Base-by-base conservation (phyloP, 37 sponge, comb jelly and placozoan genomes). In the Crambe crambe region DNA sequence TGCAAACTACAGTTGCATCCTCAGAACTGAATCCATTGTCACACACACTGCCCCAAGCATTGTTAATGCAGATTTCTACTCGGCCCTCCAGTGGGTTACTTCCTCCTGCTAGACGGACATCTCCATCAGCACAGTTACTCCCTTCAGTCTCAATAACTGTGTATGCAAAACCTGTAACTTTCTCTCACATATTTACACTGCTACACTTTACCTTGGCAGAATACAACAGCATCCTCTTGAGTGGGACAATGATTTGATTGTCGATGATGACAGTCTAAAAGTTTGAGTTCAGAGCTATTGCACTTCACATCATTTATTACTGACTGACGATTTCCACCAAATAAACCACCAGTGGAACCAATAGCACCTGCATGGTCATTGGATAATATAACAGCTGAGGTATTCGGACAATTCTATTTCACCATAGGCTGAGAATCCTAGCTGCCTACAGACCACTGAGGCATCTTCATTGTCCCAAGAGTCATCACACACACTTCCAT, bases 401-500 rank as follows among this genome's bases (percentile, higher is more conserved):
- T 12, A 15, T 12, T n/a, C 35, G 9, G 22, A 37, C 38, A n/a
- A 8, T 9, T 38, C 1, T 8, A 1, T 18, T 51, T 41, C 22
- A 79, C 79, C 79, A 67, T 79, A 67, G 25, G 79, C 54, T 10
- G 79, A 79, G 34, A 79, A 79, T 34, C 79, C 79, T 0, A 79
- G 51, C 12, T 47, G 51, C 12, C 51, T 47, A 47, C 51, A 47
- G 12, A 47, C 51, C 12, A 47, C 51, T 47, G 51, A 47, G 51
- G 51, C 51, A 47, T 47, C 51, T 47, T 6, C 51, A 47, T 47
- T 47, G 51, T 47, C 51, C 51, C 51, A 47, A 27, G 34, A 38
- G 35, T 65, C 37, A 67, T 68, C 51, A 47, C 79, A 79, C 32
- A 79, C 56, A 2, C 67, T 47, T 41, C 79, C 79, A 42, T 79